Percentiles rank a stretch among this genome's conserved stretches.
phyloP scores from a whole-genome alignment of 2,113 vertebrate genomes.

The Plectropomus leopardus region DNA sequence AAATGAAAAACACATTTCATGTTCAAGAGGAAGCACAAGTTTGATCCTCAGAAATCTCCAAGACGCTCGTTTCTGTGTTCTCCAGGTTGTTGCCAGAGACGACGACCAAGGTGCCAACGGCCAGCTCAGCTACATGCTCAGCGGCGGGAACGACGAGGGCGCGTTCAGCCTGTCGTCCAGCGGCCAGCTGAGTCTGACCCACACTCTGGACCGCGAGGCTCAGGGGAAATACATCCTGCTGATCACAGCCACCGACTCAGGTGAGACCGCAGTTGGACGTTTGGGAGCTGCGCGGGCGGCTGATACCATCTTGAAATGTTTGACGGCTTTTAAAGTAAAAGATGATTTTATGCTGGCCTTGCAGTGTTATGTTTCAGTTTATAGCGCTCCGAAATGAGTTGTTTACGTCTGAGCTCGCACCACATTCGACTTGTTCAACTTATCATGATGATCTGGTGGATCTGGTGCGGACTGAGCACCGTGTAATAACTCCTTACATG shows the following conservation, averaged over 20 bases:
- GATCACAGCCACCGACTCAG: slow-evolving; percentile 93
- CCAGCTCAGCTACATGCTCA: slow-evolving; percentile 90
- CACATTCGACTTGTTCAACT: slow-evolving; percentile 18
- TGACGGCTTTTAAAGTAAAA: not conserved
- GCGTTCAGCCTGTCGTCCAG: slow-evolving; percentile 90
- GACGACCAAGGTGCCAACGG: slow-evolving; percentile 93
- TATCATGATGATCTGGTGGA: slow-evolving; percentile 10
- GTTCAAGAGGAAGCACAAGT: not conserved
- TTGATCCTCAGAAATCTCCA: not conserved
- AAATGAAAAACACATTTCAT: slow-evolving; percentile 39
- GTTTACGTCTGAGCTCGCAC: slow-evolving; percentile 35
- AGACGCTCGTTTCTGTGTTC: slow-evolving; percentile 10
- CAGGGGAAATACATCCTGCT: slow-evolving; percentile 88
- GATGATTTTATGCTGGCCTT: not conserved
- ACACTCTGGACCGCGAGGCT: slow-evolving; percentile 91
- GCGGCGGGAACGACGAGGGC: slow-evolving; percentile 88
- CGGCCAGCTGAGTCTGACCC: slow-evolving; percentile 90
- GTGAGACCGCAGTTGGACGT: slow-evolving; percentile 71
- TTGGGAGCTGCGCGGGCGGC: not conserved
- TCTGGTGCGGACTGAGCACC: slow-evolving; percentile 4
- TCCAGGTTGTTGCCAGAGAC: slow-evolving; percentile 94
- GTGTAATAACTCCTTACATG: slow-evolving; percentile 21
- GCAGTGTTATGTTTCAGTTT: slow-evolving; percentile 21
- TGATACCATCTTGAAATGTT: slow-evolving; percentile 36
- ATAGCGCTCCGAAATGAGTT: slow-evolving; percentile 17